Conservation (phyloP, 2,888 invertebrate species). For the Mesoligia furuncula region DNA sequence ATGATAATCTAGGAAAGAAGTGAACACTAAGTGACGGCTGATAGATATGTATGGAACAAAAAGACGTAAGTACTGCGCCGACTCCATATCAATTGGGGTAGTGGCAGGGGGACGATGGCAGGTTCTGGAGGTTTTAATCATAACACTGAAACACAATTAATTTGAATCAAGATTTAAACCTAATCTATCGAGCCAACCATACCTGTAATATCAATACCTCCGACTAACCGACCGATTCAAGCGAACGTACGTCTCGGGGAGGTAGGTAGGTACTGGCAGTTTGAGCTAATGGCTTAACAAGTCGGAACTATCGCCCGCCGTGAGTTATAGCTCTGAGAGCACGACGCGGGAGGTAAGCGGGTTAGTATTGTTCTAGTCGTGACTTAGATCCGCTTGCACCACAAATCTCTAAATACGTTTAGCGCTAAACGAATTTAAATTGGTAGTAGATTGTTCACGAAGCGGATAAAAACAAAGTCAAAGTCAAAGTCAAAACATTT, state of each 20-base stretch:
- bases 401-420: not conserved
- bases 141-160: not conserved
- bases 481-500: too few relatives aligned
- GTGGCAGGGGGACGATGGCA: not conserved
- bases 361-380: slow-evolving; percentile 24
- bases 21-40: not conserved
- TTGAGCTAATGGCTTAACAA: slow-evolving; percentile 49
- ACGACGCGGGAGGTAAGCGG: slow-evolving; percentile 6
- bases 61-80: not conserved
- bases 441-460: not conserved
- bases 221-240: slow-evolving; percentile 4
- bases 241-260: not conserved
- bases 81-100: too few relatives aligned
- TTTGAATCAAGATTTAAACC: not conserved
- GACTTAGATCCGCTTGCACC: not conserved
- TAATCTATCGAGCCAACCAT: not conserved
- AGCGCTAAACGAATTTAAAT: not conserved
- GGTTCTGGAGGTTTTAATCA: not conserved
- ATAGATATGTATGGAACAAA: not conserved
- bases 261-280: not conserved
- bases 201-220: not conserved
- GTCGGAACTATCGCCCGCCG: slow-evolving; percentile 36
- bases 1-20: not conserved
- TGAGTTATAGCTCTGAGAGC: slow-evolving; percentile 45
- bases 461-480: too few relatives aligned